Base-by-base conservation (phyloP, 2,888 invertebrate genomes). In the Aquatica leii region DNA sequence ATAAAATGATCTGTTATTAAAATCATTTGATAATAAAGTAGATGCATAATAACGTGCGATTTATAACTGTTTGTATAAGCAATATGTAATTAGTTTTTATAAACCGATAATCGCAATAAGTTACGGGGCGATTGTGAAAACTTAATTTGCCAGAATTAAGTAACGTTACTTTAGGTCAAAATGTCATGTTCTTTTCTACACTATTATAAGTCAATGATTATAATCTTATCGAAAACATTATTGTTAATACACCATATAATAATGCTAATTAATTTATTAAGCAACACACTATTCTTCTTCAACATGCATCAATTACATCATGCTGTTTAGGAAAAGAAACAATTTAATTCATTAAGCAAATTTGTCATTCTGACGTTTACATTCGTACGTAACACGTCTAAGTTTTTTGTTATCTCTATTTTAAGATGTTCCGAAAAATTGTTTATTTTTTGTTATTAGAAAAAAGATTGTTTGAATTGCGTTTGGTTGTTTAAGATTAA, bases 71-170 rank as follows among this genome's bases (percentile, higher is more conserved):
- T 65, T 61, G 57, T 58, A 53, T 57, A 65, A 49, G 63, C 51
- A 63, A 66, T 59, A 59, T 64, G 56, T 66, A 68, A 68, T 68
- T 68, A 66, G 49, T 63, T 61, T 62, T 68, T 66, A 68, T 66
- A 68, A 68, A 68, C 66, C 59, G 66, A 52, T 66, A 68, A 68
- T 68, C 66, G 66, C 62, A 59, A 59, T 63, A 66, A 68, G 63
- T 68, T 62, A 66, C 66, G 59, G 53, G 34, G 52, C 57, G 66
- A 66, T 66, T 64, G 64, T 62, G 61, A 18, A 55, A 57, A 64
- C 59, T 57, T 56, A 63, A 59, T 61, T 64, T 62, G 57, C 18
- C 2, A 43, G 64, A 66, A 68, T 68, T 64, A 64, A 59, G 61
- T 68, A 68, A 68, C 62, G 62, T 62, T 65, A 66, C 53, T 57